A percentile compares a stretch with the other conserved stretches of the same genome.
phyloP scores from a whole-genome alignment of 2,888 invertebrate species.

The Volucella zonaria region DNA sequence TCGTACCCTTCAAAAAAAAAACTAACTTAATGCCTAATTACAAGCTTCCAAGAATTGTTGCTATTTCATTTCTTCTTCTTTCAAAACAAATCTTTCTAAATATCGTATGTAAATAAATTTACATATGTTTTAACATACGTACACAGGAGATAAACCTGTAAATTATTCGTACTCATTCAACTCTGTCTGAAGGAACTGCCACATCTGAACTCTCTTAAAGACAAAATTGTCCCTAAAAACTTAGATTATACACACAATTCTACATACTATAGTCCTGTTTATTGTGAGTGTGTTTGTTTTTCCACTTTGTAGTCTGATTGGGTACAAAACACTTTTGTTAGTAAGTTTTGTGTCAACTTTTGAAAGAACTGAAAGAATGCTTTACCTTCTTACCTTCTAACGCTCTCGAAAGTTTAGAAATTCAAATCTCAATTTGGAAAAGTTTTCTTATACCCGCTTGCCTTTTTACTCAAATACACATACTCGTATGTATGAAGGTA shows the following conservation, averaged over 20 bases:
- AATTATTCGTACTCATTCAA: constrained; percentile 8
- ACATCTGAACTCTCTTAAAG: constrained; percentile 45
- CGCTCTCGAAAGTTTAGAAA: constrained; percentile 61
- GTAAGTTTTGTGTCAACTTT: constrained; percentile 18
- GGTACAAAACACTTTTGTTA: constrained; percentile 20
- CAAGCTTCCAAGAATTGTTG: no score
- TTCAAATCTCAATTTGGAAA: constrained; percentile 64
- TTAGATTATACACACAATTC: constrained; percentile 11
- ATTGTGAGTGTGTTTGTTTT: constrained; percentile 44
- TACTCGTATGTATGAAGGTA: no score
- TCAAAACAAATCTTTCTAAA: no score
- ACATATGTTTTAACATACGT: neutral
- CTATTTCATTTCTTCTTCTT: no score
- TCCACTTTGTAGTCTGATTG: constrained; percentile 37
- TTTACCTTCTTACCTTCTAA: constrained; percentile 21
- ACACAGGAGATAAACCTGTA: constrained; percentile 40
- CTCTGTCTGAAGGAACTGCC: constrained; percentile 11
- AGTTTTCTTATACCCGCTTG: constrained; percentile 18
- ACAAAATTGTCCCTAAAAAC: constrained; percentile 54
- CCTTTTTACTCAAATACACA: neutral
- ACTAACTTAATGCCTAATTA: no score
- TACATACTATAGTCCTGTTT: neutral
- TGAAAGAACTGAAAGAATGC: constrained; percentile 16
- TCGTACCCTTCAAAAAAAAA: no score
- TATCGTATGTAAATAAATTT: no score